Percentiles rank a stretch among this genome's conserved stretches.
These are phyloP conservation scores for Acholoe squamosa DNA, from an alignment of 2,888 invertebrate genomes.

Conservation along the genomic window DNA sequence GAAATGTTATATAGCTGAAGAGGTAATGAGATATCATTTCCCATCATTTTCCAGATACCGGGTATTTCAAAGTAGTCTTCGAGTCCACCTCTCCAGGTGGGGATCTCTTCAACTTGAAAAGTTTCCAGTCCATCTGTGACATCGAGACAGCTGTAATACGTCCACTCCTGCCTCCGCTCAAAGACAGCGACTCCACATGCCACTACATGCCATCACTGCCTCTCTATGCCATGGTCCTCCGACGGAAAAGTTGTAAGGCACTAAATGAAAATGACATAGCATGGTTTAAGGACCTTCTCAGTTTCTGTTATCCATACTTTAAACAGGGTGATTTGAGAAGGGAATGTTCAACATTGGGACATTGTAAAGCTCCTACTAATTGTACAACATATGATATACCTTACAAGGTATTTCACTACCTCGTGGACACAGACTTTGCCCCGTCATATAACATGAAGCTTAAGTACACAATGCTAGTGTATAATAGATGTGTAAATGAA, in stretches of 20 bases:
- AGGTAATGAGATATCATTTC: too few species aligned
- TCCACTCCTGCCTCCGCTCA: background rate
- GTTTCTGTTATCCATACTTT: slow-evolving; percentile 40
- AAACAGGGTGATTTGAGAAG: background rate
- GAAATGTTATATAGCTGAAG: too few species aligned
- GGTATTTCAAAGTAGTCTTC: background rate
- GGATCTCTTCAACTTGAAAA: slow-evolving; percentile 32
- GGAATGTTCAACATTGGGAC: background rate
- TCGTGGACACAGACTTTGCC: background rate
- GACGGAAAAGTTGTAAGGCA: background rate
- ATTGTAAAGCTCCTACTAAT: slow-evolving; percentile 14
- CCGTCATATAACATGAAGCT: background rate
- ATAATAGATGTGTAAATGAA: background rate
- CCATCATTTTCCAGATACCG: background rate
- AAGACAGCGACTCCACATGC: background rate
- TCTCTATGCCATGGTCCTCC: background rate
- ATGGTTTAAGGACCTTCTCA: slow-evolving; percentile 33
- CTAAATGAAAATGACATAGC: slow-evolving; percentile 34
- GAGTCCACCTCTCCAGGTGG: background rate
- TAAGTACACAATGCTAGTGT: background rate
- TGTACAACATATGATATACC: background rate
- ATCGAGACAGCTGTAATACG: slow-evolving; percentile 41
- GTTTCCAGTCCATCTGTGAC: slow-evolving; percentile 17
- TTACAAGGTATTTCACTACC: background rate
- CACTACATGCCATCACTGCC: slow-evolving; percentile 32